Evolutionary conservation across 2,113 vertebrate genomes (phyloP), one percentile per base, ranked within the genome.

Genomic region (Chamaetylas fuelleborni): DNA sequence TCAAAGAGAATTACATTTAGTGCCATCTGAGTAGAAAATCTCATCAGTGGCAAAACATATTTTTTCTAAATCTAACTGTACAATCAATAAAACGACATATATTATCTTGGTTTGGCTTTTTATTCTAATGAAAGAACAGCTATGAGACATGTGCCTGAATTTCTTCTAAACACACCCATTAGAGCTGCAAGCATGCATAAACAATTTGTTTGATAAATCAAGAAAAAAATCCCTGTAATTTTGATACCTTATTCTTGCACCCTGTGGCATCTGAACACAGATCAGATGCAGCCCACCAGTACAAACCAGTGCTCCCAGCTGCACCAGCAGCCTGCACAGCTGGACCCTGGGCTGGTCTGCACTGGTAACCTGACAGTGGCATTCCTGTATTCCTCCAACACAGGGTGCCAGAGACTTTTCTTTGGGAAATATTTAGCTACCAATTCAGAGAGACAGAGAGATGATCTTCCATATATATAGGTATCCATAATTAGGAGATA

Each of bases 391-490:
- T 65, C 51, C 45, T 34, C 67, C 33, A 45, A 18, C 5, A 36
- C 0, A 36, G 2, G 4, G 7, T 34, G 33, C 0, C 6, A 56
- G 12, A 60, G n/a, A 5, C 23, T 29, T 3, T 31, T 24, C 3
- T n/a, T 23, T 47, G 45, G 33, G 9, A 65, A 16, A 8, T 16
- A 18, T 22, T 80, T 31, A 48, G 4, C 36, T 18, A n/a, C 40
- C 17, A 24, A 12, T 33, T 69, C 31, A 53, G 9, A 25, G 26
- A 45, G 19, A 73, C 8, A 40, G 33, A 65, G 42, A 22, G 23
- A 40, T 10, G 3, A 40, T 14, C 18, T 67, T 47, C 33, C 85
- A n/a, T 11, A 24, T 26, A 26, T 12, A 38, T 0, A 25, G 5
- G 1, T 36, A 72, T 11, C 22, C 64, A 19, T 47, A 56, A 25